These are phyloP conservation scores for Bemisia tabaci DNA, from an alignment of 1,140 invertebrate species.

Conservation along the genomic window DNA sequence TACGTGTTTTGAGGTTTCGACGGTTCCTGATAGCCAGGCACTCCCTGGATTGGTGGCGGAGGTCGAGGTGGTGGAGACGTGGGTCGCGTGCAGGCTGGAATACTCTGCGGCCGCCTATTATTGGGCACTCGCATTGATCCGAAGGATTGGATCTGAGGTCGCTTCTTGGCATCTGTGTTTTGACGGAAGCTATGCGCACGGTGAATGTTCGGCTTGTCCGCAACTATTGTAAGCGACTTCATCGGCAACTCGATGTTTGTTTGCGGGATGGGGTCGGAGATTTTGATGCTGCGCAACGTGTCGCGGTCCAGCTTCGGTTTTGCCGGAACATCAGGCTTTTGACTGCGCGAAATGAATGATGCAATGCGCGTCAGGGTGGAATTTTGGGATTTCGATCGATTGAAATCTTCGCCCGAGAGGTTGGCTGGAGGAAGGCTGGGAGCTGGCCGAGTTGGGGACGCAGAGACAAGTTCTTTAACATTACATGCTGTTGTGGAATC, in stretches of 20 bases:
- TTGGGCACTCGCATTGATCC: slow-evolving; percentile 58
- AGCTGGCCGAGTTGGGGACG: slow-evolving; percentile 15
- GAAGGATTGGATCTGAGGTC: slow-evolving; percentile 52
- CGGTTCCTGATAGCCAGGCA: slow-evolving; percentile 1
- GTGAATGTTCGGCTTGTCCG: slow-evolving; percentile 40
- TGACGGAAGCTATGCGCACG: slow-evolving; percentile 63
- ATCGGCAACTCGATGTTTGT: slow-evolving; percentile 44
- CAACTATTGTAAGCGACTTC: slow-evolving; percentile 28
- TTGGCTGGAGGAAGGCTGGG: slow-evolving; percentile 14
- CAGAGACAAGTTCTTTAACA: slow-evolving; percentile 47
- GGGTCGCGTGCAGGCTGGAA: slow-evolving; percentile 41
- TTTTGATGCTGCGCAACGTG: slow-evolving; percentile 55
- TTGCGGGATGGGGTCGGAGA: slow-evolving; percentile 64
- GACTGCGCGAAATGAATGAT: slow-evolving; percentile 54
- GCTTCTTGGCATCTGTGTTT: slow-evolving; percentile 34
- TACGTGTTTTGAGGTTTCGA: slow-evolving; percentile 32
- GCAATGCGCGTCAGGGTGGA: slow-evolving; percentile 49
- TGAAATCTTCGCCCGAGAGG: neutral
- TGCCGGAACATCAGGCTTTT: slow-evolving; percentile 15
- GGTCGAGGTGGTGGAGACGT: slow-evolving; percentile 47
- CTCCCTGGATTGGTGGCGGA: slow-evolving; percentile 32
- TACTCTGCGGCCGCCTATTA: slow-evolving; percentile 52
- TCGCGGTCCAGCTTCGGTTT: slow-evolving; percentile 42
- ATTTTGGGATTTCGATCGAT: slow-evolving; percentile 9
- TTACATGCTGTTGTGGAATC: slow-evolving; percentile 58